phyloP scores from a whole-genome alignment of 1,140 invertebrate species.

The Heliconius eleuchia region DNA sequence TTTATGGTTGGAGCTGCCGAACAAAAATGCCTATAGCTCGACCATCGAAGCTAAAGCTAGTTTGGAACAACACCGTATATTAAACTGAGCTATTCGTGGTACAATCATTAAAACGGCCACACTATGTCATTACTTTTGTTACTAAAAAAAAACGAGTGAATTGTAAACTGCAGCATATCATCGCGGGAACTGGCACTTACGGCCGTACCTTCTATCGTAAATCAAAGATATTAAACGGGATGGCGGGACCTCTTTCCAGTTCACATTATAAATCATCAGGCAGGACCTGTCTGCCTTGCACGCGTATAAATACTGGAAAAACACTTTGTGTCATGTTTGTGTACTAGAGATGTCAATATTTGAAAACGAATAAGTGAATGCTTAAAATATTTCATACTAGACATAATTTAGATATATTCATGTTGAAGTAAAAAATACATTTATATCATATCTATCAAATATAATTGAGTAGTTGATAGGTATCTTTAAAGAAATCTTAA shows the following conservation, averaged over 20 bases:
- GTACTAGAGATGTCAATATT: not conserved
- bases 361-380: not conserved
- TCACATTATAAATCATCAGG: slow-evolving; percentile 78
- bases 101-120: slow-evolving; percentile 69
- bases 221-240: slow-evolving; percentile 80
- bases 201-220: slow-evolving; percentile 77
- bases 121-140: slow-evolving; percentile 73
- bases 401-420: too few species aligned
- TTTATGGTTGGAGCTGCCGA: not conserved
- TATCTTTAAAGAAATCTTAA: too few species aligned
- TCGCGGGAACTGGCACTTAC: slow-evolving; percentile 72
- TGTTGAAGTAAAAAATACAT: too few species aligned
- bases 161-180: slow-evolving; percentile 75
- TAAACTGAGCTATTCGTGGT: slow-evolving; percentile 28
- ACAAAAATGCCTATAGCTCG: not conserved
- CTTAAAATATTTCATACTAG: not conserved
- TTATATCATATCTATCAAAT: too few species aligned
- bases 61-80: slow-evolving; percentile 18
- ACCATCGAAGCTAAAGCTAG: not conserved
- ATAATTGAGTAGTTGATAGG: too few species aligned
- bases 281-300: slow-evolving; percentile 69
- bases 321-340: slow-evolving; percentile 34
- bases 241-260: slow-evolving; percentile 78
- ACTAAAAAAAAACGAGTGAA: slow-evolving; percentile 69
- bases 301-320: slow-evolving; percentile 69